Percentiles rank a stretch among this genome's conserved stretches.
Conservation (phyloP, 2,113 vertebrate species). For the Gopherus evgoodei region DNA sequence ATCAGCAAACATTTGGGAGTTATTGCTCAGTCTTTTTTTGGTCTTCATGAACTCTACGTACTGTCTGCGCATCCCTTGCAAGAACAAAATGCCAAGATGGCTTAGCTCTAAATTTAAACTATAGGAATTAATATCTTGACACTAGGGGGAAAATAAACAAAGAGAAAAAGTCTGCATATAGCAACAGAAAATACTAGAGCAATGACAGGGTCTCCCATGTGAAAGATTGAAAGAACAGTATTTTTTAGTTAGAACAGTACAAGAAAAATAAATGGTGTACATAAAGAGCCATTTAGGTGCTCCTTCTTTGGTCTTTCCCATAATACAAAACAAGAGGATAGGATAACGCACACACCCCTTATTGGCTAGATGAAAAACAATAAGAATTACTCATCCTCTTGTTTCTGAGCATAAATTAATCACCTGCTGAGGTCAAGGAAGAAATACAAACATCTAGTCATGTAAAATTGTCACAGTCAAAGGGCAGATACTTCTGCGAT, state of each 20-base stretch:
- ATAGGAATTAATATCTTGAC: neutral
- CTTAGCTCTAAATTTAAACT: constrained; percentile 3
- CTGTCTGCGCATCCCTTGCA: neutral
- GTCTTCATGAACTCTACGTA: neutral
- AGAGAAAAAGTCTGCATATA: neutral
- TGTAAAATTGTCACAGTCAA: neutral
- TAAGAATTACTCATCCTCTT: neutral
- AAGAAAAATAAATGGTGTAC: neutral
- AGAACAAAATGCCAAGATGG: neutral
- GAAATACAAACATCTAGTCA: neutral
- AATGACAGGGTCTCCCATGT: neutral
- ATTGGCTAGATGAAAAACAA: no score
- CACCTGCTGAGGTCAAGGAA: neutral
- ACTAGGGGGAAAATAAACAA: neutral
- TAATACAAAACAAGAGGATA: neutral
- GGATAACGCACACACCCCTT: neutral
- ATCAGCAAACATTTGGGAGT: neutral
- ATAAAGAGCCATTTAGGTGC: neutral
- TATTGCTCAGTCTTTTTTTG: neutral
- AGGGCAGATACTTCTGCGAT: neutral
- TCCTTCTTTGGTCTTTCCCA: neutral
- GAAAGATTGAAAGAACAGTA: neutral
- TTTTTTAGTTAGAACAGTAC: neutral
- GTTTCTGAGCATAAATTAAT: neutral
- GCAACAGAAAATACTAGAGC: neutral